Percentiles rank a stretch among this genome's conserved stretches.
Evolutionary conservation across 2,113 vertebrate genomes (phyloP).

Genomic region (Osmerus eperlanus): DNA sequence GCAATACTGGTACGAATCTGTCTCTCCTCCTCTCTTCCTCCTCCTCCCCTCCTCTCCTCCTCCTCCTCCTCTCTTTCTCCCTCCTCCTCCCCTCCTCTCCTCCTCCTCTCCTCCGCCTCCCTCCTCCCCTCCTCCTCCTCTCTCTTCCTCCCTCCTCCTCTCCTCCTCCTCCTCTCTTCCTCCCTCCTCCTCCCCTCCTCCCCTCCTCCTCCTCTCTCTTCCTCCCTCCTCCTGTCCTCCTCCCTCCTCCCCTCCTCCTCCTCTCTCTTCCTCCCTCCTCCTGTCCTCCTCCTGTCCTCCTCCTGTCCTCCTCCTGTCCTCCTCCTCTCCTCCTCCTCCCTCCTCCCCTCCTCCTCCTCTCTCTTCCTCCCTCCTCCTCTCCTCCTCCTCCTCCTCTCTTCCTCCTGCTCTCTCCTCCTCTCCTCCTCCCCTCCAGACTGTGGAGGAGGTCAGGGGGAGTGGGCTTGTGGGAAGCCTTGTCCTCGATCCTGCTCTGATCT

Average conservation of each 20-base stretch:
- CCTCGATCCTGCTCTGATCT: constrained; percentile 83
- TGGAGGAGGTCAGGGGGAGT: constrained; percentile 66
- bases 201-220: no score
- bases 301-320: not conserved
- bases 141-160: not conserved
- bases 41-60: constrained; percentile 3
- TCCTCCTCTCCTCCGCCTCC: no score
- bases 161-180: no score
- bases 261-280: no score
- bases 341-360: no score
- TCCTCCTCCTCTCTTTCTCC: not conserved
- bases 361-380: no score
- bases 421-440: constrained; percentile 67
- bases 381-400: not conserved
- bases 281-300: not conserved
- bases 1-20: no score
- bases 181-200: constrained; percentile 5
- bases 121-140: not conserved
- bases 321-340: no score
- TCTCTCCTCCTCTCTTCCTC: not conserved
- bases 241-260: no score
- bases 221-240: no score
- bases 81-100: no score
- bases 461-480: constrained; percentile 76
- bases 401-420: constrained; percentile 6